Evolutionary conservation across 2,797 vertebrate species (phyloP).

Genomic region (Sebastes kiyomatsui): DNA sequence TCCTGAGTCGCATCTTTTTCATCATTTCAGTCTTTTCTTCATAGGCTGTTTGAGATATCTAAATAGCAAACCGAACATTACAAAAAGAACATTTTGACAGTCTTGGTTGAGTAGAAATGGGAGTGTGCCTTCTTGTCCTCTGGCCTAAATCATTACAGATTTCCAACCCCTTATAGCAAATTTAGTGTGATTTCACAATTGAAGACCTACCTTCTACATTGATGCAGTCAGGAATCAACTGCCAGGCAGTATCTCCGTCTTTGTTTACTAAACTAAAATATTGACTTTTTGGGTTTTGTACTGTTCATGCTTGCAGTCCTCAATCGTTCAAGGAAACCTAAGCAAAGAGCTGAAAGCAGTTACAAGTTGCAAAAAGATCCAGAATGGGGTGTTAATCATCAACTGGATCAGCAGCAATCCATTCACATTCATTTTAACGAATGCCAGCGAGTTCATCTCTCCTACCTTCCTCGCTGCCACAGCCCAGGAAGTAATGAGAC

Average conservation of each 20-base stretch:
- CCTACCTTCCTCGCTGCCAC: constrained; percentile 32
- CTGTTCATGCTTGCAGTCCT: background rate
- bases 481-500: constrained; percentile 67
- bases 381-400: background rate
- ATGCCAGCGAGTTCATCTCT: constrained; percentile 17
- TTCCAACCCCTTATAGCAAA: background rate
- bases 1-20: background rate
- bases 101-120: background rate
- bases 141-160: background rate
- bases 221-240: background rate
- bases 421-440: constrained; percentile 28
- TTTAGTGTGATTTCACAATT: background rate
- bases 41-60: background rate
- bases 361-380: constrained; percentile 2
- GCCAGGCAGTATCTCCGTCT: background rate
- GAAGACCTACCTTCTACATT: background rate
- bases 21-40: background rate
- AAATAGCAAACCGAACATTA: background rate
- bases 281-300: background rate
- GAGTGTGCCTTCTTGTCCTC: background rate
- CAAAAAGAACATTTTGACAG: background rate
- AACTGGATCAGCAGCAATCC: background rate
- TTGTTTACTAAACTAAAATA: background rate
- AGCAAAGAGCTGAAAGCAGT: background rate
- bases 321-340: background rate